phyloP scores from a whole-genome alignment of 2,888 invertebrate genomes.

The Iselma pallidipennis region DNA sequence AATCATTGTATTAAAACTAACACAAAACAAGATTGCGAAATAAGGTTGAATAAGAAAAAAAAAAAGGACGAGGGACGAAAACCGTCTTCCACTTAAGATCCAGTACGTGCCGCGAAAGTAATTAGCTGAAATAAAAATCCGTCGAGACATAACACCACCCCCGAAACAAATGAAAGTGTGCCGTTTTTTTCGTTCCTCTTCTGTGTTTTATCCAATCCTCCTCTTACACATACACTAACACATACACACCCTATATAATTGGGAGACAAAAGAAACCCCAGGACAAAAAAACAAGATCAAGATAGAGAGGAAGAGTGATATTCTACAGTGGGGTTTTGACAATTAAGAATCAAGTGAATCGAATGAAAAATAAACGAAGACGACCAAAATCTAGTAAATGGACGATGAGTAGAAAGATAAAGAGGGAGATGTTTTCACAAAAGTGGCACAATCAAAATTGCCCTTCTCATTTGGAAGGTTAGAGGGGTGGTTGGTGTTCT shows the following conservation, averaged over 20 bases:
- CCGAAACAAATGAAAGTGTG: constrained; percentile 55
- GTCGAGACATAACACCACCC: constrained; percentile 44
- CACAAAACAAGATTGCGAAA: background rate
- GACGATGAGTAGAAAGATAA: background rate
- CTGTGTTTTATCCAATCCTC: background rate
- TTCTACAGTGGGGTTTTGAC: constrained; percentile 52
- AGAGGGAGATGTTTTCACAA: constrained; percentile 32
- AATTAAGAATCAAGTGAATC: constrained; percentile 45
- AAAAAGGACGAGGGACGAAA: constrained; percentile 9
- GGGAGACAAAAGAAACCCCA: background rate
- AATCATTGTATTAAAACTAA: background rate
- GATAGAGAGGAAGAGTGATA: constrained; percentile 48
- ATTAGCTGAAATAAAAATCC: constrained; percentile 59
- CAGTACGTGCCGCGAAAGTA: constrained; percentile 55
- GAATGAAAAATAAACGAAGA: constrained; percentile 27
- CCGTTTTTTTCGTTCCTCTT: constrained; percentile 11
- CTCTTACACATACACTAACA: background rate
- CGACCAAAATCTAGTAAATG: background rate
- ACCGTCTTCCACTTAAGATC: constrained; percentile 30
- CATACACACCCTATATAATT: background rate
- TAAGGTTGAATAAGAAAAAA: background rate
- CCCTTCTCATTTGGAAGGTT: too few species aligned
- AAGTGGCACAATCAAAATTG: constrained; percentile 51
- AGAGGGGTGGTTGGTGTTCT: background rate
- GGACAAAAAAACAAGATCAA: constrained; percentile 23